A percentile compares a stretch with the other conserved stretches of the same genome.
Evolutionary conservation across 2,888 invertebrate species (phyloP).

Genomic region (Dromius quadrimaculatus): DNA sequence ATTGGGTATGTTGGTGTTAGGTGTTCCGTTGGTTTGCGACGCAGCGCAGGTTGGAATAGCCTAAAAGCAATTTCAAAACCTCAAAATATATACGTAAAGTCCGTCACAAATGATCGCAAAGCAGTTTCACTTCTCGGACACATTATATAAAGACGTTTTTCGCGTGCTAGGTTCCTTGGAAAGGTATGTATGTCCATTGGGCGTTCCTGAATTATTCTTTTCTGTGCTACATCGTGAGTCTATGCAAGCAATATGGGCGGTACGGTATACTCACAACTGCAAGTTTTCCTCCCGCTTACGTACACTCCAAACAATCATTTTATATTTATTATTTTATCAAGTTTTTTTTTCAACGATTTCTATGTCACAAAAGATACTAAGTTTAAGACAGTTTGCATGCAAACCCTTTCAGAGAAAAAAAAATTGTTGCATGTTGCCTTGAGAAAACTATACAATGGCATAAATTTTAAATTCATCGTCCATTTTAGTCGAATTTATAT

Average conservation of each 20-base stretch:
- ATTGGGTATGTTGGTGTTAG: too few relatives aligned
- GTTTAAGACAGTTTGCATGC: too few relatives aligned
- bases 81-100: slow-evolving; percentile 62
- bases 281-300: slow-evolving; percentile 37
- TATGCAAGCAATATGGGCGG: slow-evolving; percentile 69
- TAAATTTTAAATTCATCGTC: slow-evolving; percentile 49
- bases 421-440: slow-evolving; percentile 40
- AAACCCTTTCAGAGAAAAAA: too few relatives aligned
- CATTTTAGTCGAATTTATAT: slow-evolving; percentile 48
- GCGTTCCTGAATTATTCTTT: slow-evolving; percentile 69
- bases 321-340: too few relatives aligned
- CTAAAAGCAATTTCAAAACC: slow-evolving; percentile 65
- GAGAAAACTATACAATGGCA: slow-evolving; percentile 50
- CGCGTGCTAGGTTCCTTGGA: slow-evolving; percentile 42
- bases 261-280: slow-evolving; percentile 59
- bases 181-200: slow-evolving; percentile 68
- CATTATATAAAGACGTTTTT: slow-evolving; percentile 18
- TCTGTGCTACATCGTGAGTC: slow-evolving; percentile 68
- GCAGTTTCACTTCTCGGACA: background rate
- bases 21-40: too few relatives aligned
- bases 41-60: slow-evolving; percentile 58
- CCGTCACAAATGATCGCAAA: slow-evolving; percentile 19
- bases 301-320: too few relatives aligned
- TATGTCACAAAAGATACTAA: too few relatives aligned
- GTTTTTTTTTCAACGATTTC: too few relatives aligned